Percentiles rank a stretch among this genome's conserved stretches.
Conservation (phyloP, 2,888 invertebrate species). For the Laspeyria flexula region DNA sequence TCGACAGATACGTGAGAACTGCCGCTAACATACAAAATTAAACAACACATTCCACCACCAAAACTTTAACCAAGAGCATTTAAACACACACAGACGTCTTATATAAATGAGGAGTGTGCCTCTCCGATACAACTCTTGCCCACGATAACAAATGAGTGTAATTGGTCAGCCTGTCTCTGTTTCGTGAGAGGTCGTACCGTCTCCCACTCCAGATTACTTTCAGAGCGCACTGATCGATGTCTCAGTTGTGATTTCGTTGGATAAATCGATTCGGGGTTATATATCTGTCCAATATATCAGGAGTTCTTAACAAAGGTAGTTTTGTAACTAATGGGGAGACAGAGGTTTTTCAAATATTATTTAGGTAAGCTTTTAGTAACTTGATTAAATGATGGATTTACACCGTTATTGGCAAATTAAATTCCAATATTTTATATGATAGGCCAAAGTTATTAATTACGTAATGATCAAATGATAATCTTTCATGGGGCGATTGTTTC, state of each 20-base stretch:
- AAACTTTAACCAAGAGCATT: neutral
- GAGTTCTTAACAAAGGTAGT: neutral
- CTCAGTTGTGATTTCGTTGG: conserved; percentile 48
- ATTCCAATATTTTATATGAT: too few relatives aligned
- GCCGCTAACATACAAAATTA: too few relatives aligned
- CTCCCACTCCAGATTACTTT: conserved; percentile 46
- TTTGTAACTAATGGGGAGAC: neutral
- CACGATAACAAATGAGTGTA: conserved; percentile 42
- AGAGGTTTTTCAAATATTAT: neutral
- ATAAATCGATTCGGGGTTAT: conserved; percentile 32
- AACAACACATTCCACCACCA: neutral
- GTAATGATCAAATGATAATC: too few relatives aligned
- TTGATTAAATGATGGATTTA: too few relatives aligned
- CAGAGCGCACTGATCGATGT: conserved; percentile 43
- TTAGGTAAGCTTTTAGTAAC: too few relatives aligned
- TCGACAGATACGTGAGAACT: too few relatives aligned
- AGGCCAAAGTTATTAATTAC: too few relatives aligned
- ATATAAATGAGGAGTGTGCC: conserved; percentile 22
- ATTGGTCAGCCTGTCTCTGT: conserved; percentile 65
- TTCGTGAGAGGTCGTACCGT: conserved; percentile 41
- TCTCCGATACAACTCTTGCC: conserved; percentile 36
- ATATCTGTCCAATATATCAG: conserved; percentile 16
- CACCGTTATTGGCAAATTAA: too few relatives aligned
- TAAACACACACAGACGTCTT: neutral
- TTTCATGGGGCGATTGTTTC: too few relatives aligned